These are phyloP conservation scores for Siniperca scherzeri DNA, from an alignment of 2,797 vertebrate genomes.

Conservation along the genomic window DNA sequence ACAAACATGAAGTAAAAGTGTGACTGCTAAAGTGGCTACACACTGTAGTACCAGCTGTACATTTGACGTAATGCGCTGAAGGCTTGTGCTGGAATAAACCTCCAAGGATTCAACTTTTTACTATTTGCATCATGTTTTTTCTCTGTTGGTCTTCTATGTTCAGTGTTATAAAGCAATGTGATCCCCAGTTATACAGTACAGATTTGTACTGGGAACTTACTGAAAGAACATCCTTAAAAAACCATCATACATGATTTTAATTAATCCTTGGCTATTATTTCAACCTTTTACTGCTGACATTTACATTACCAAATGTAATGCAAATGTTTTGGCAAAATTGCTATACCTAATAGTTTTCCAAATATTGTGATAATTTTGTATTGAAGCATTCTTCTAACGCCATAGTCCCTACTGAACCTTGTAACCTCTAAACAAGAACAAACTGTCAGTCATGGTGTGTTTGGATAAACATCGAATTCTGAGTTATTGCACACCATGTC, in stretches of 20 bases:
- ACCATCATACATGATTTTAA: background rate
- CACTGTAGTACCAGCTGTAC: background rate
- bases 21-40: background rate
- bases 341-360: background rate
- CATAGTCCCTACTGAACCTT: background rate
- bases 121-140: slow-evolving; percentile 1
- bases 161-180: background rate
- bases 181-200: background rate
- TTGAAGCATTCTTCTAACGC: background rate
- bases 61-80: background rate
- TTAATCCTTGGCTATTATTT: background rate
- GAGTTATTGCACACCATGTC: background rate
- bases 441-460: background rate
- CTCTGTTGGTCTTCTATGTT: background rate
- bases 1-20: slow-evolving; percentile 36
- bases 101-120: background rate
- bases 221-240: background rate
- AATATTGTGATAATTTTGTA: background rate
- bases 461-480: background rate
- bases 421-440: background rate
- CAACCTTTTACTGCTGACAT: background rate
- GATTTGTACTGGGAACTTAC: background rate
- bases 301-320: background rate
- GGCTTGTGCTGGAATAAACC: background rate
- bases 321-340: background rate